Evolutionary conservation across 2,797 vertebrate species (phyloP).

Genomic region (Paguma larvata): DNA sequence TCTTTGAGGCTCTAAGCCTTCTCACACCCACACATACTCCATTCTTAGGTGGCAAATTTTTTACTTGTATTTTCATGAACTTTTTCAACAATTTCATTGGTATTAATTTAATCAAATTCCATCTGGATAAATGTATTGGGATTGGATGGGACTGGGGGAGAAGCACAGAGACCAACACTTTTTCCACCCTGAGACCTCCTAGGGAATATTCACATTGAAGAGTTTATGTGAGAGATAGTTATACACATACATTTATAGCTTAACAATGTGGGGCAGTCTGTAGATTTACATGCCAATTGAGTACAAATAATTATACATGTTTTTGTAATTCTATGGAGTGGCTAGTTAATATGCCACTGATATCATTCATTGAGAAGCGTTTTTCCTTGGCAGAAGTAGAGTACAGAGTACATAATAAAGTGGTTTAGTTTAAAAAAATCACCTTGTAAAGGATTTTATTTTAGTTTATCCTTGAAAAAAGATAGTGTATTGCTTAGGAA

Average conservation of each 20-base stretch:
- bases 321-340: not conserved
- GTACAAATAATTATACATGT: not conserved
- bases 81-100: conserved; percentile 6
- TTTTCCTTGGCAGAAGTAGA: not conserved
- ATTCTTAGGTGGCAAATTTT: not conserved
- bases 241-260: not conserved
- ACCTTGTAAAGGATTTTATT: conserved; percentile 2
- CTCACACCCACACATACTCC: not conserved
- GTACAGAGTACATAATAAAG: not conserved
- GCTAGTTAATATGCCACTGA: not conserved
- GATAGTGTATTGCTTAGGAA: not conserved
- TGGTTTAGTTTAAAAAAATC: not conserved
- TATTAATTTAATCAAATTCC: not conserved
- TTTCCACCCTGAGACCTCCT: not conserved
- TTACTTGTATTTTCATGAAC: conserved; percentile 26
- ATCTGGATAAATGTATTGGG: not conserved
- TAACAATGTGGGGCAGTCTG: not conserved
- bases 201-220: not conserved
- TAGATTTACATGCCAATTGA: not conserved
- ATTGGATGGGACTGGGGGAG: not conserved
- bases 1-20: not conserved
- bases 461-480: not conserved
- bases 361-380: not conserved
- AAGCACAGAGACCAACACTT: not conserved
- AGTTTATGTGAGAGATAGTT: not conserved